Evolutionary conservation across 2,797 vertebrate genomes (phyloP), one percentile per base, ranked within the genome.

Genomic region (Lepus oiostolus): DNA sequence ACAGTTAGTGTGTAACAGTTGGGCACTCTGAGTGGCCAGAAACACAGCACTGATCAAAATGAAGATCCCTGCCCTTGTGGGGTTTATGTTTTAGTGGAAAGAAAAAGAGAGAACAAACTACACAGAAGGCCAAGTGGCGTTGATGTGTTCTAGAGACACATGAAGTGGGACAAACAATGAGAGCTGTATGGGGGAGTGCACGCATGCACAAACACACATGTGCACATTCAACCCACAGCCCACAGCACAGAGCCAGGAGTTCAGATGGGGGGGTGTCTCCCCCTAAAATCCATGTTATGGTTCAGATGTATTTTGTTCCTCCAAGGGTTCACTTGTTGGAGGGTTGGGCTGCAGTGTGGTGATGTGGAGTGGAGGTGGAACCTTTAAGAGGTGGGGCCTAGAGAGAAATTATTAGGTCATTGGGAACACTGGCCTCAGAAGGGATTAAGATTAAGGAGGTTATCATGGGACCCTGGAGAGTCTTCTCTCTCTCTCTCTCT

Each of bases 111-210:
- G 21, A 32, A 58, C 4, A 16, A 62, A 35, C 38, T 32, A n/a
- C 2, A 7, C 11, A 28, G 77, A 0, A 1, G 5, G 14, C 21
- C n/a, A 4, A 9, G 1, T 0, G 4, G 11, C 3, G 21, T 14
- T 10, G 10, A 9, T 12, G 47, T 2, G 8, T n/a, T 50, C 28
- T 0, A 11, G 63, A 63, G 7, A 50, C 35, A n/a, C 50, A 30
- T 13, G 32, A 32, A 71, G 24, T 11, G 63, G 52, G 17, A 8
- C 12, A 32, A 24, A 30, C 0, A 47, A 52, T 17, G 28, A 4
- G 14, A 17, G 68, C 26, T n/a, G 7, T 2, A 4, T 21, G 11
- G 8, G 21, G 60, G 7, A 5, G 8, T 13, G 7, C 6, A 1
- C 9, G 13, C 6, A 30, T 16, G 2, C 3, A 2, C 21, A 16